Conservation (phyloP, 2,113 vertebrate species). For the Corvus hawaiiensis region DNA sequence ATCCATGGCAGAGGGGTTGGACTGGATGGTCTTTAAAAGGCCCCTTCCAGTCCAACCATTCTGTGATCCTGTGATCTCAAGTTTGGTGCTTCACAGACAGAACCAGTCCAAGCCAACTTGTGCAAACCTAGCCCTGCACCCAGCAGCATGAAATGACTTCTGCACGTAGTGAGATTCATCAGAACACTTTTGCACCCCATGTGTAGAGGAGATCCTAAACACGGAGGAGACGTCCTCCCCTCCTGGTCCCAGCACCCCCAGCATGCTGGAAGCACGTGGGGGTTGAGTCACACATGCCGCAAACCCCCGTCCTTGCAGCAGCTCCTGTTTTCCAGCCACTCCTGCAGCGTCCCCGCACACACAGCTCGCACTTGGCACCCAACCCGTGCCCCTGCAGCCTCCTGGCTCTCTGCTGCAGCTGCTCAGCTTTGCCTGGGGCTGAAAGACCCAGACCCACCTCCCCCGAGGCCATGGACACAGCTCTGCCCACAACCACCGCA, state of each 20-base stretch:
- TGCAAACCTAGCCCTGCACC: background rate
- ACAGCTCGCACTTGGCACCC: background rate
- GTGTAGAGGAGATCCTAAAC: background rate
- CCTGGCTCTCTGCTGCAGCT: background rate
- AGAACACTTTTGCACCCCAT: background rate
- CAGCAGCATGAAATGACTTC: accelerated
- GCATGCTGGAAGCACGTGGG: background rate
- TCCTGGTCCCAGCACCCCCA: background rate
- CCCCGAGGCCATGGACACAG: accelerated
- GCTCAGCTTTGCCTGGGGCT: background rate
- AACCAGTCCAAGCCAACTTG: background rate
- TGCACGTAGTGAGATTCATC: accelerated
- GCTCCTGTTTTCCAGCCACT: background rate
- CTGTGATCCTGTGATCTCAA: background rate
- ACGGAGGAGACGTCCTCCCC: background rate
- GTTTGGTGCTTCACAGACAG: background rate
- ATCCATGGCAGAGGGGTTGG: background rate
- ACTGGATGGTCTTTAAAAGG: background rate
- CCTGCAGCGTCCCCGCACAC: accelerated
- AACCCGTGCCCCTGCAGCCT: accelerated
- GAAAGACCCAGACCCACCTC: background rate
- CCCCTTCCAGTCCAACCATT: background rate
- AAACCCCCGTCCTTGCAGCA: background rate
- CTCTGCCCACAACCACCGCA: background rate
- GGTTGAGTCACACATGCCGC: background rate